A percentile compares a stretch with the other conserved stretches of the same genome.
Evolutionary conservation across 2,113 vertebrate genomes (phyloP).

Genomic region (Scartelaos histophorus): DNA sequence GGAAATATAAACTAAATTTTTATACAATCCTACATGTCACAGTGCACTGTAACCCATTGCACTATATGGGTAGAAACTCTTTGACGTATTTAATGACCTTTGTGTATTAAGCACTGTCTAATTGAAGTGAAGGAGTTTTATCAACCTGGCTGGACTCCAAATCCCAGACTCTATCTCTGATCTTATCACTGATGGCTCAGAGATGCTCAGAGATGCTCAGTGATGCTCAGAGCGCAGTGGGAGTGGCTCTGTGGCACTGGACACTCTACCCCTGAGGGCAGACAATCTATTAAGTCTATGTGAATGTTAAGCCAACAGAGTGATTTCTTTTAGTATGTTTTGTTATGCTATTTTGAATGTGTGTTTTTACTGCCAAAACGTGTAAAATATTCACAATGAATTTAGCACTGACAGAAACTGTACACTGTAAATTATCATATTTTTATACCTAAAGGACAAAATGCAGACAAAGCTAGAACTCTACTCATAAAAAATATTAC

Average conservation of each 20-base stretch:
- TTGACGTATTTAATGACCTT: not conserved
- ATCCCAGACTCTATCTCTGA: not conserved
- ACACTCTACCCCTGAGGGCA: not conserved
- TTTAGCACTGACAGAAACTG: not conserved
- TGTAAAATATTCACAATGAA: not conserved
- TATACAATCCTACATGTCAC: not conserved
- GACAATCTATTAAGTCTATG: not conserved
- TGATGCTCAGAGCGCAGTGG: slow-evolving; percentile 5
- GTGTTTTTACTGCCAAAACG: not conserved
- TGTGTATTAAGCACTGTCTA: slow-evolving; percentile 1
- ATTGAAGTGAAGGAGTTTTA: slow-evolving; percentile 3
- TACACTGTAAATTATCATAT: no score
- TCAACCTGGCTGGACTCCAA: not conserved
- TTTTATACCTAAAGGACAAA: no score
- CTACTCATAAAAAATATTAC: no score
- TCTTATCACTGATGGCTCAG: not conserved
- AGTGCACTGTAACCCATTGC: not conserved
- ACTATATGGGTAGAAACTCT: not conserved
- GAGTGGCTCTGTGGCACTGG: slow-evolving; percentile 4
- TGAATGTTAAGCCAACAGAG: not conserved
- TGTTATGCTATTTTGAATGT: not conserved
- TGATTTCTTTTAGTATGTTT: not conserved
- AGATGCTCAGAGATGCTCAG: not conserved
- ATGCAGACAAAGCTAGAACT: no score
- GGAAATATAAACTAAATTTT: not conserved